A percentile compares a stretch with the other conserved stretches of the same genome.
Evolutionary conservation across 2,797 vertebrate species (phyloP).

Genomic region (Gymnoscopelus microlampas): DNA sequence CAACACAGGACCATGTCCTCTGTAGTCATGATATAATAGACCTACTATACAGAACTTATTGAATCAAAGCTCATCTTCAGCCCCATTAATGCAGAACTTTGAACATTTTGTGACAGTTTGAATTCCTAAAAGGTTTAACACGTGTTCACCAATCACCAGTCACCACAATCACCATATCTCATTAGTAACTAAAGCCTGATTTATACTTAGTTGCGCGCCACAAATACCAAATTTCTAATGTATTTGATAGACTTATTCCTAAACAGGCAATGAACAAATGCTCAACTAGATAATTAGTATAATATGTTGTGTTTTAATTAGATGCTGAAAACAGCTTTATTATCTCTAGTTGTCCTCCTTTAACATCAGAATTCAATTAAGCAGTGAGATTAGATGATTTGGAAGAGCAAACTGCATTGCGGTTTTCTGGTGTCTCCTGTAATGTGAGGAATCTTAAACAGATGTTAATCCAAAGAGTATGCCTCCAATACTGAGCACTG

Average conservation of each 20-base stretch:
- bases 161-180: slow-evolving; percentile 48
- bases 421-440: slow-evolving; percentile 44
- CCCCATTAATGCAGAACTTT: slow-evolving; percentile 9
- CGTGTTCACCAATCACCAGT: slow-evolving; percentile 28
- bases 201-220: slow-evolving; percentile 3
- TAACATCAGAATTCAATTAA: slow-evolving; percentile 74
- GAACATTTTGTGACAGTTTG: slow-evolving; percentile 18
- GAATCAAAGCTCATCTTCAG: not conserved
- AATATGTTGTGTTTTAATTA: slow-evolving; percentile 70
- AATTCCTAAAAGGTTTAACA: slow-evolving; percentile 21
- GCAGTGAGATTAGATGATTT: slow-evolving; percentile 66
- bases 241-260: slow-evolving; percentile 38
- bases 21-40: too few species aligned
- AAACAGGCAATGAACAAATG: slow-evolving; percentile 48
- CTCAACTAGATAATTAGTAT: slow-evolving; percentile 60
- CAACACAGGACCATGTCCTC: not conserved
- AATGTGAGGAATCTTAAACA: slow-evolving; percentile 22
- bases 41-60: too few species aligned
- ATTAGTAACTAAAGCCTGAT: slow-evolving; percentile 52
- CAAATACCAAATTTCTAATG: too few species aligned
- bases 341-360: slow-evolving; percentile 58
- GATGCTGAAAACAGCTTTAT: slow-evolving; percentile 49
- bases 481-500: too few species aligned
- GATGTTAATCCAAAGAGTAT: slow-evolving; percentile 36
- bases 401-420: slow-evolving; percentile 64